phyloP scores from a whole-genome alignment of 2,113 vertebrate genomes.

The Psammodynastes pulverulentus region DNA sequence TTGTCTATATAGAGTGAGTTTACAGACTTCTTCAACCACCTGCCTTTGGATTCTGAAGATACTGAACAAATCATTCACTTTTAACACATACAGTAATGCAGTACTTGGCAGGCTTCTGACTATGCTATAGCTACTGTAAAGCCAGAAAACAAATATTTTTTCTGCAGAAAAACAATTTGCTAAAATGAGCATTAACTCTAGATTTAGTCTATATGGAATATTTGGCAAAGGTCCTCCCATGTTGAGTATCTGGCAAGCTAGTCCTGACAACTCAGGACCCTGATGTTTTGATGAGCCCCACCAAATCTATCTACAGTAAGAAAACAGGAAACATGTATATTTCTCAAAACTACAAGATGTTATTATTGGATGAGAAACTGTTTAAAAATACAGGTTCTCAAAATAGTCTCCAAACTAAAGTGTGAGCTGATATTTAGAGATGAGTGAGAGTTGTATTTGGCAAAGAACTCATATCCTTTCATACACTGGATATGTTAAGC shows the following conservation, averaged over 20 bases:
- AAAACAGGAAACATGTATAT: constrained; percentile 47
- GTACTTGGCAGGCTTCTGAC: accelerated
- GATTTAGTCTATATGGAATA: constrained; percentile 49
- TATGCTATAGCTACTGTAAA: constrained; percentile 27
- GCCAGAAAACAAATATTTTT: constrained; percentile 5
- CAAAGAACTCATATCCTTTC: constrained; percentile 60
- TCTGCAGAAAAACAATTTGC: constrained; percentile 26
- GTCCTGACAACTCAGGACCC: not conserved
- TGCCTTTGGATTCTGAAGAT: not conserved
- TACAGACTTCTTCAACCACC: not conserved
- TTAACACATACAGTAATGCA: not conserved
- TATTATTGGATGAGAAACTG: constrained; percentile 57
- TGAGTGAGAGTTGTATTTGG: constrained; percentile 73
- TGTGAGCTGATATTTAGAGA: constrained; percentile 63
- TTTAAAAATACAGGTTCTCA: constrained; percentile 70
- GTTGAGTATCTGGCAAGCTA: constrained; percentile 40
- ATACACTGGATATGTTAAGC: constrained; percentile 70
- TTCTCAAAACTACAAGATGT: constrained; percentile 62
- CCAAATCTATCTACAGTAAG: constrained; percentile 51
- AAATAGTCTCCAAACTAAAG: constrained; percentile 70
- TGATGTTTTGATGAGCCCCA: constrained; percentile 22
- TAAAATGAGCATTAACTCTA: constrained; percentile 40
- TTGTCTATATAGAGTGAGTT: not conserved
- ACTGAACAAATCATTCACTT: not conserved
- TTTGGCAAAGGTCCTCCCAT: constrained; percentile 16